Conservation (phyloP, 2,888 invertebrate genomes). For the Aporophyla lueneburgensis region DNA sequence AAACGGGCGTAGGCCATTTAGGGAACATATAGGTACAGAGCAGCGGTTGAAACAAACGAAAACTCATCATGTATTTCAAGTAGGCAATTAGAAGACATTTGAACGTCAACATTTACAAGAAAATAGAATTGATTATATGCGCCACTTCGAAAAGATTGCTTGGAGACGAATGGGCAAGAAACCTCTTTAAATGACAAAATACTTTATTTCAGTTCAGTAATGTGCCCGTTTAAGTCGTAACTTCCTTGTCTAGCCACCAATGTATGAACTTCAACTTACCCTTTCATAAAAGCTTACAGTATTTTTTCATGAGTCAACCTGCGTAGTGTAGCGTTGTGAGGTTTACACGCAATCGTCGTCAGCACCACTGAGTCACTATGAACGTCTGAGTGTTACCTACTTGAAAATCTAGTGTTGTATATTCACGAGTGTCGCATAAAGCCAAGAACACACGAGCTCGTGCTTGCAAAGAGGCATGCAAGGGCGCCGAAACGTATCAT, state of each 20-base stretch:
- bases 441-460: not conserved
- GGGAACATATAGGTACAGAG: not conserved
- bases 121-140: no score
- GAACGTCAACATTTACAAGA: no score
- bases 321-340: not conserved
- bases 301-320: constrained; percentile 33
- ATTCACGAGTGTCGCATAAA: not conserved
- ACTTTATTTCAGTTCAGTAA: no score
- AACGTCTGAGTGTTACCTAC: constrained; percentile 8
- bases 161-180: no score
- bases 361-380: constrained; percentile 36
- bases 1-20: not conserved
- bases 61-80: no score
- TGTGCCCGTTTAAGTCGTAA: not conserved
- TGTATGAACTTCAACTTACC: not conserved
- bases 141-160: no score
- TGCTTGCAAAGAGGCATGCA: not conserved
- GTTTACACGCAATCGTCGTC: constrained; percentile 27
- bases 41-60: no score
- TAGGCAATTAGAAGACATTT: no score
- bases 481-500: not conserved
- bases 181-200: no score
- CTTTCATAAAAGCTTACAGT: constrained; percentile 11
- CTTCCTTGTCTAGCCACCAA: not conserved
- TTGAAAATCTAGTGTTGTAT: constrained; percentile 28